Percentiles rank a stretch among this genome's conserved stretches.
Evolutionary conservation across 2,888 invertebrate species (phyloP).

Genomic region (Globia sparganii): DNA sequence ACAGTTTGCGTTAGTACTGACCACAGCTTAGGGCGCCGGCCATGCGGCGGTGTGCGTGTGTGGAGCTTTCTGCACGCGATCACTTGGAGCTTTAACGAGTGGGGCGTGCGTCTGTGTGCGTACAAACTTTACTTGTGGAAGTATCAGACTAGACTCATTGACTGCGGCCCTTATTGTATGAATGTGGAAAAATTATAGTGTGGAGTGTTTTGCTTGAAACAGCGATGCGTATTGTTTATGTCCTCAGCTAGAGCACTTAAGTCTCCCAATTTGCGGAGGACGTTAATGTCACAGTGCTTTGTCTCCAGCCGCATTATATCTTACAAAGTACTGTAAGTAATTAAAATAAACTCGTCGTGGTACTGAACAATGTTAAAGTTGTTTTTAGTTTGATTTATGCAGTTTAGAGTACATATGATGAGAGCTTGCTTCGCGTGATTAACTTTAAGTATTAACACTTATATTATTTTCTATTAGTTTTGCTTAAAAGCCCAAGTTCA

Average conservation of each 20-base stretch:
- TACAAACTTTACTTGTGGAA: constrained; percentile 85
- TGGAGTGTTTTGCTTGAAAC: constrained; percentile 89
- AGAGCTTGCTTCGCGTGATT: constrained; percentile 8
- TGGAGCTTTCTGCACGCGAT: constrained; percentile 90
- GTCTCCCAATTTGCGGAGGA: constrained; percentile 86
- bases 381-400: constrained; percentile 61
- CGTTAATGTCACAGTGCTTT: constrained; percentile 85
- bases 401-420: constrained; percentile 7
- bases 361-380: constrained; percentile 72
- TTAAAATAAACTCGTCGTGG: constrained; percentile 84
- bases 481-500: background rate
- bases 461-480: background rate
- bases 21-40: constrained; percentile 90
- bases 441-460: background rate
- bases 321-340: constrained; percentile 85
- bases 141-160: constrained; percentile 90
- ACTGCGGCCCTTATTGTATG: constrained; percentile 90
- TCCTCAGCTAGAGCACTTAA: constrained; percentile 84
- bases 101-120: constrained; percentile 86
- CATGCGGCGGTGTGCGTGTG: constrained; percentile 88
- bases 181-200: constrained; percentile 91
- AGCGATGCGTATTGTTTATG: constrained; percentile 88
- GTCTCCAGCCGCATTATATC: constrained; percentile 84
- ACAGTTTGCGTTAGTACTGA: constrained; percentile 90
- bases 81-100: constrained; percentile 86